Conservation (phyloP, 2,888 invertebrate genomes). For the Agonopterix arenella region DNA sequence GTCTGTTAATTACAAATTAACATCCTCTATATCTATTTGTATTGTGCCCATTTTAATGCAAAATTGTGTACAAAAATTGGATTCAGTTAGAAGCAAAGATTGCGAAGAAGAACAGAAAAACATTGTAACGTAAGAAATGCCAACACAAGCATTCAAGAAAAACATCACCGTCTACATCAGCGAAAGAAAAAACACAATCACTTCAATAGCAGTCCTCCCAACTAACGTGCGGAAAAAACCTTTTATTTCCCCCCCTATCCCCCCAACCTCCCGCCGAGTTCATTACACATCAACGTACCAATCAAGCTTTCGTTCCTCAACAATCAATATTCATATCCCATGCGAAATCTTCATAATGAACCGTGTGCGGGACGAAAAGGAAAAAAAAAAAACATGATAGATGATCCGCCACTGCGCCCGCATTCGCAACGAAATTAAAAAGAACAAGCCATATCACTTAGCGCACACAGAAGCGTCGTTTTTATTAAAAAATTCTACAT, state of each 20-base stretch:
- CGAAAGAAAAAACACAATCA: slow-evolving; percentile 25
- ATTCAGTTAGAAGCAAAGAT: too few relatives aligned
- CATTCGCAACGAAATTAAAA: slow-evolving; percentile 74
- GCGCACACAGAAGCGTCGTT: slow-evolving; percentile 71
- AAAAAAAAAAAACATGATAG: slow-evolving; percentile 52
- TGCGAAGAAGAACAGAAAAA: too few relatives aligned
- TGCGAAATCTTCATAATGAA: slow-evolving; percentile 65
- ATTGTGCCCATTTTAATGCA: too few relatives aligned
- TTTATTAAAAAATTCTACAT: slow-evolving; percentile 75
- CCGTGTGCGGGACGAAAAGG: slow-evolving; percentile 26
- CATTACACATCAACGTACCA: slow-evolving; percentile 67
- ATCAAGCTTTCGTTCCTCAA: slow-evolving; percentile 72
- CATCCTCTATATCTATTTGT: too few relatives aligned
- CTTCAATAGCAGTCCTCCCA: slow-evolving; percentile 12
- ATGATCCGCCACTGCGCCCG: slow-evolving; percentile 57
- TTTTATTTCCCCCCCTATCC: slow-evolving; percentile 13
- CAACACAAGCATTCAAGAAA: too few relatives aligned
- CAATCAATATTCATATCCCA: slow-evolving; percentile 77
- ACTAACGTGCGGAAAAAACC: slow-evolving; percentile 38
- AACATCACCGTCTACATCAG: too few relatives aligned
- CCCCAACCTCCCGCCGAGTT: slow-evolving; percentile 39
- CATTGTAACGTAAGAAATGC: too few relatives aligned
- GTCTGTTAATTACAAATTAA: too few relatives aligned
- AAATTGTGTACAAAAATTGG: too few relatives aligned
- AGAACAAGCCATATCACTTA: slow-evolving; percentile 77